Evolutionary conservation across 2,113 vertebrate genomes (phyloP).

Genomic region (Tiliqua scincoides): DNA sequence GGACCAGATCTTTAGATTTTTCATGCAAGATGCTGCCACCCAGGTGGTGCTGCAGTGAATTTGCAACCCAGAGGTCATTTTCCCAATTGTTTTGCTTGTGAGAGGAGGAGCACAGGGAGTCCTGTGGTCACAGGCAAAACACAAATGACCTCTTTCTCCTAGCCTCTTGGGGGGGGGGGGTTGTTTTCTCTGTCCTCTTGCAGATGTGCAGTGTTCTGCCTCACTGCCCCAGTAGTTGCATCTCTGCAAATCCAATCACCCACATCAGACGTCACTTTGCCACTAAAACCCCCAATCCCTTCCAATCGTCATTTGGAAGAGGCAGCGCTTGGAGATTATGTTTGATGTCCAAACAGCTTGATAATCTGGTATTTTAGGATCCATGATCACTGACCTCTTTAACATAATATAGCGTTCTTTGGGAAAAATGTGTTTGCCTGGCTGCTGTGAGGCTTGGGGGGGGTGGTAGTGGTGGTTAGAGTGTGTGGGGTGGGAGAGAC

Average conservation of each 20-base stretch:
- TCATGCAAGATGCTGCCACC: not conserved
- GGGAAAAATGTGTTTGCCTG: fast-evolving
- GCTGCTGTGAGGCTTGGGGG: fast-evolving
- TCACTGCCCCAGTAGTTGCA: fast-evolving
- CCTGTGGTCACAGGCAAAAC: not conserved
- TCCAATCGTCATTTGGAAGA: not conserved
- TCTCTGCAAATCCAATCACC: not conserved
- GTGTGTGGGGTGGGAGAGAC: too few species aligned
- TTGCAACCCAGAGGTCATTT: not conserved
- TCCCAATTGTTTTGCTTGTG: not conserved
- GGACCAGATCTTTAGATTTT: not conserved
- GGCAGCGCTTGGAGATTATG: not conserved
- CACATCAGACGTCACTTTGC: not conserved
- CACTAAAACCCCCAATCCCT: not conserved
- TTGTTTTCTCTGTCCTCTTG: fast-evolving
- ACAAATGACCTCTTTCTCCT: not conserved
- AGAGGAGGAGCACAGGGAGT: not conserved
- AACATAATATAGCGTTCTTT: fast-evolving
- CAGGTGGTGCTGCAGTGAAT: not conserved
- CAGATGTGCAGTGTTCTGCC: fast-evolving
- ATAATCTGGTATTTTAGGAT: slow-evolving; percentile 7
- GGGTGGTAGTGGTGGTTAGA: too few species aligned
- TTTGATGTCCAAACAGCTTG: slow-evolving; percentile 32
- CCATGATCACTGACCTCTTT: not conserved
- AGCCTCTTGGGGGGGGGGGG: fast-evolving